Evolutionary conservation across 1,140 invertebrate genomes (phyloP).

Genomic region (Procambarus clarkii): DNA sequence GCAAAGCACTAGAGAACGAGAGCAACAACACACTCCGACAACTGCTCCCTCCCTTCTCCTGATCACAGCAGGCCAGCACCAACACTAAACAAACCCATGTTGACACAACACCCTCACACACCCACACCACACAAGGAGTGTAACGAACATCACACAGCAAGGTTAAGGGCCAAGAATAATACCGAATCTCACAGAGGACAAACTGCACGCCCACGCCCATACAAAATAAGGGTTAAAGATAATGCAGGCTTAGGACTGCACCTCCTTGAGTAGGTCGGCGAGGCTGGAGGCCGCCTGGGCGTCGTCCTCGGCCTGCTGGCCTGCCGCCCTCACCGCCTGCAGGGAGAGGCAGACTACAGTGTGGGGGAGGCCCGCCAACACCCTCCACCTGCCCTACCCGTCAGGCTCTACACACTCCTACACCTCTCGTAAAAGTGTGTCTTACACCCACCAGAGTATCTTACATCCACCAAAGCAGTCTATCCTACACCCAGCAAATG

Average conservation of each 20-base stretch:
- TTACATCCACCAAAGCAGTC: no score
- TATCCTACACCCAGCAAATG: no score
- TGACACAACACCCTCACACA: background rate
- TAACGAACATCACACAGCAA: background rate
- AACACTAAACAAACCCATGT: background rate
- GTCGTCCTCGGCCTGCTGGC: background rate
- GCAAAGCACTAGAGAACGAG: no score
- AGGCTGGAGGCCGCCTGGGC: background rate
- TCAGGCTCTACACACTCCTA: no score
- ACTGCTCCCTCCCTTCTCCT: no score
- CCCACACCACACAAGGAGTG: background rate
- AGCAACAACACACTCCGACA: no score
- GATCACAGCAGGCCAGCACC: background rate
- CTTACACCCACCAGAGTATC: no score
- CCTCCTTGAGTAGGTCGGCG: conserved; percentile 35
- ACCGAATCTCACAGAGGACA: background rate
- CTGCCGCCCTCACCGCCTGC: background rate
- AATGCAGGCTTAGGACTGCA: background rate
- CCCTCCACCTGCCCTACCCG: no score
- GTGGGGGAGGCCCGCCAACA: no score
- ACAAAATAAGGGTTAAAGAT: background rate
- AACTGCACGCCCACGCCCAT: background rate
- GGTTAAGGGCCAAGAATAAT: background rate
- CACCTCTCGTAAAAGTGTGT: no score
- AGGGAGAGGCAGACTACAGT: background rate